These are phyloP conservation scores for Drosophila murphyi DNA, from an alignment of 1,140 invertebrate species.

Conservation along the genomic window DNA sequence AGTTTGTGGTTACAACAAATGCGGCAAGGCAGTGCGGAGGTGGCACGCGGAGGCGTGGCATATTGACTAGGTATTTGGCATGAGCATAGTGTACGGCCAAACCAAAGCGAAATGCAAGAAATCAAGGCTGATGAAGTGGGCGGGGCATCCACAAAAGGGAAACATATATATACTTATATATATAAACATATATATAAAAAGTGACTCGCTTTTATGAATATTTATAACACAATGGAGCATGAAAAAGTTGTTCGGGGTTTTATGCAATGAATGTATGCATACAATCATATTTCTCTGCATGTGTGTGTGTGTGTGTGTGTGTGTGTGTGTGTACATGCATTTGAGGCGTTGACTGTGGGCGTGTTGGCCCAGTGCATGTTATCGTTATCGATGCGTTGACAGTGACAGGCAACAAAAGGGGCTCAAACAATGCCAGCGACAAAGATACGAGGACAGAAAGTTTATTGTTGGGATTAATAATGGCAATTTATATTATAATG, in stretches of 20 bases:
- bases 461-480: conserved; percentile 16
- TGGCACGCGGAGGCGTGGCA: conserved; percentile 21
- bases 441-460: neutral
- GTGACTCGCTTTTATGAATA: conserved; percentile 75
- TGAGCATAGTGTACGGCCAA: conserved; percentile 23
- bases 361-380: conserved; percentile 31
- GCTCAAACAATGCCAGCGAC: neutral
- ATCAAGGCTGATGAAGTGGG: conserved; percentile 74
- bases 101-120: conserved; percentile 66
- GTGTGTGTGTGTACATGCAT: conserved; percentile 23
- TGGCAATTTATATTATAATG: conserved; percentile 7
- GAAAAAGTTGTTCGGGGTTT: conserved; percentile 63
- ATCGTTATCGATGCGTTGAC: conserved; percentile 57
- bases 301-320: neutral
- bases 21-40: conserved; percentile 30
- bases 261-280: conserved; percentile 38
- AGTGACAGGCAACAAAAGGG: conserved; percentile 33
- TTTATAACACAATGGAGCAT: conserved; percentile 80
- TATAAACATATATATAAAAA: conserved; percentile 32
- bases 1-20: conserved; percentile 62
- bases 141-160: conserved; percentile 34
- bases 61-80: conserved; percentile 73
- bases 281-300: conserved; percentile 15
- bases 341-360: conserved; percentile 18
- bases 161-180: neutral